Conservation (phyloP, 37 sponge, comb jelly and placozoan genomes). For the Haliclona indistincta region DNA sequence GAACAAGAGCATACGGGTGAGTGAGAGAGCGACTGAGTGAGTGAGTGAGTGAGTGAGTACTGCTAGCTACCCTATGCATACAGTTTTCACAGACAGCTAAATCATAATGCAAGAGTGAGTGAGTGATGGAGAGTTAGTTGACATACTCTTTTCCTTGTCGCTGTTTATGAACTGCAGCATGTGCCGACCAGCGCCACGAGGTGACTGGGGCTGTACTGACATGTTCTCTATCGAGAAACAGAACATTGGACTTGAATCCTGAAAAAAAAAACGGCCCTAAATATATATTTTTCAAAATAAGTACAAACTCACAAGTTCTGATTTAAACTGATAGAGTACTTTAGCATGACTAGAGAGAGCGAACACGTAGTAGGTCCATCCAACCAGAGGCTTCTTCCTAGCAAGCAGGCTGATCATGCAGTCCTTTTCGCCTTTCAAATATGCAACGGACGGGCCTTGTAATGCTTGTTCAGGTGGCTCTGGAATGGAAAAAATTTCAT, state of each 20-base stretch:
- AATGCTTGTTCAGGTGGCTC: slow-evolving; percentile 44
- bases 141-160: slow-evolving; percentile 14
- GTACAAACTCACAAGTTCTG: slow-evolving; percentile 57
- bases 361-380: slow-evolving; percentile 52
- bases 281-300: neutral
- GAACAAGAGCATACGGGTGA: too few species aligned
- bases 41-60: too few species aligned
- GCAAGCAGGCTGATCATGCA: slow-evolving; percentile 34
- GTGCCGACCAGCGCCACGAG: slow-evolving; percentile 9
- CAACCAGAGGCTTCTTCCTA: slow-evolving; percentile 37
- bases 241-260: slow-evolving; percentile 57
- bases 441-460: slow-evolving; percentile 63
- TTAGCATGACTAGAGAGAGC: slow-evolving; percentile 49
- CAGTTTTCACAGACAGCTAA: too few species aligned
- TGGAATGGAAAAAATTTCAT: too few species aligned
- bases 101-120: too few species aligned
- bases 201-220: slow-evolving; percentile 51
- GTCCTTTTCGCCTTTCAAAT: slow-evolving; percentile 59
- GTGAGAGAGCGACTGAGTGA: too few species aligned
- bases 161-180: slow-evolving; percentile 49
- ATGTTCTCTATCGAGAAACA: slow-evolving; percentile 17
- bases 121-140: too few species aligned
- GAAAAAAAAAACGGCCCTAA: neutral
- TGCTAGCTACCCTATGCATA: too few species aligned
- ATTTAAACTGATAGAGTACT: slow-evolving; percentile 63